These are phyloP conservation scores for Listronotus bonariensis DNA, from an alignment of 1,140 invertebrate species.

Conservation along the genomic window DNA sequence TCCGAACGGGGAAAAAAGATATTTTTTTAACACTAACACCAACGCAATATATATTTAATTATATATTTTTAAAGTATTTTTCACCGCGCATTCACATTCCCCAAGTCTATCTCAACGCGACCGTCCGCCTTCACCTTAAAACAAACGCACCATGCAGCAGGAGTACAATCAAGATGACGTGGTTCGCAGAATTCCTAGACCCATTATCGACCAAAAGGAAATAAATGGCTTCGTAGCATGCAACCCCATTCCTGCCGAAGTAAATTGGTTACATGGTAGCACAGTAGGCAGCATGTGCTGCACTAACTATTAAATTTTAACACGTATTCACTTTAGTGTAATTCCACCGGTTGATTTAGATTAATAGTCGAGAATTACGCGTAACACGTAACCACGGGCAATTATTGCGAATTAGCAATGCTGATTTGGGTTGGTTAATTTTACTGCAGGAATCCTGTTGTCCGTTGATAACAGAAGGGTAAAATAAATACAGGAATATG, in stretches of 20 bases:
- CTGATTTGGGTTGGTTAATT: too few species aligned
- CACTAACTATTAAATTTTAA: constrained; percentile 20
- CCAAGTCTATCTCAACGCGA: not conserved
- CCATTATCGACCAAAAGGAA: constrained; percentile 16
- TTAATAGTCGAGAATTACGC: constrained; percentile 14
- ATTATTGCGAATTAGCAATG: too few species aligned
- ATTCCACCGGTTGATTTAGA: constrained; percentile 13
- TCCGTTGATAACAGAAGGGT: too few species aligned
- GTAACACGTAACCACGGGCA: not conserved
- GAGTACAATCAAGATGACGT: constrained; percentile 25
- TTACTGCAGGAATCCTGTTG: too few species aligned
- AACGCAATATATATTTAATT: too few species aligned
- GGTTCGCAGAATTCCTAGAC: constrained; percentile 22
- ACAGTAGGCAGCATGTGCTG: constrained; percentile 23
- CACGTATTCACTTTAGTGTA: constrained; percentile 15
- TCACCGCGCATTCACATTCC: too few species aligned
- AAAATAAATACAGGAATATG: too few species aligned
- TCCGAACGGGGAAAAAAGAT: too few species aligned
- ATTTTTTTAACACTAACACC: too few species aligned
- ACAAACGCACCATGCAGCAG: constrained; percentile 21
- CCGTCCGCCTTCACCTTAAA: constrained; percentile 10
- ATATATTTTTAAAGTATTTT: too few species aligned
- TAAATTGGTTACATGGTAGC: constrained; percentile 25
- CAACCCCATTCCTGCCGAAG: constrained; percentile 23
- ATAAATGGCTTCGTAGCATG: constrained; percentile 18